Percentiles rank a stretch among this genome's conserved stretches.
These are phyloP conservation scores for Ursus arctos DNA, from an alignment of 2,113 vertebrate genomes.

Conservation along the genomic window DNA sequence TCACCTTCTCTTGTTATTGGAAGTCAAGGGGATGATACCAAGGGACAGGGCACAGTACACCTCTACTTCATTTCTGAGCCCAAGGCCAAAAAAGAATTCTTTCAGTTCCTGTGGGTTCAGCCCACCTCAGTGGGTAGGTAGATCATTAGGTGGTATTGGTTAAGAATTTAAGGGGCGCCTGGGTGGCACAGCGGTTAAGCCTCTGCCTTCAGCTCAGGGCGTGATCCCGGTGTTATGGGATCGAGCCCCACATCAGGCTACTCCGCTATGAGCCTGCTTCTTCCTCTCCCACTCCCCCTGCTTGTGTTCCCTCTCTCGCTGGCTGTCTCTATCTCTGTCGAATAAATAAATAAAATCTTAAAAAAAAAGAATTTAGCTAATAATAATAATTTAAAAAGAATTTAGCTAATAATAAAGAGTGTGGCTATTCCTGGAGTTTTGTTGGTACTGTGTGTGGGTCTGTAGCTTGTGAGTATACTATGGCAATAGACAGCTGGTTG, in stretches of 20 bases:
- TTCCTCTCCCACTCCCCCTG: too few relatives aligned
- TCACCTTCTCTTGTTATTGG: background rate
- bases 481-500: background rate
- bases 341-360: too few relatives aligned
- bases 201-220: too few relatives aligned
- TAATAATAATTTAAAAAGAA: background rate
- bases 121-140: background rate
- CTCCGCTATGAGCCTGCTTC: too few relatives aligned
- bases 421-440: background rate
- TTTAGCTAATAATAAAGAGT: background rate
- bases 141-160: background rate
- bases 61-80: background rate
- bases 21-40: background rate
- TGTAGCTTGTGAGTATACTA: background rate
- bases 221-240: too few relatives aligned
- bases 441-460: background rate
- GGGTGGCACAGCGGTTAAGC: too few relatives aligned
- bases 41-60: background rate
- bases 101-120: background rate
- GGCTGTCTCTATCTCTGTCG: too few relatives aligned
- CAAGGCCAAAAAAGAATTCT: background rate
- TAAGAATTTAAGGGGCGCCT: background rate
- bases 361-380: too few relatives aligned
- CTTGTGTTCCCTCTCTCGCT: too few relatives aligned
- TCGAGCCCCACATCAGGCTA: too few relatives aligned